Evolutionary conservation across 1,140 invertebrate genomes (phyloP).

Genomic region (Drosophila punjabiensis): DNA sequence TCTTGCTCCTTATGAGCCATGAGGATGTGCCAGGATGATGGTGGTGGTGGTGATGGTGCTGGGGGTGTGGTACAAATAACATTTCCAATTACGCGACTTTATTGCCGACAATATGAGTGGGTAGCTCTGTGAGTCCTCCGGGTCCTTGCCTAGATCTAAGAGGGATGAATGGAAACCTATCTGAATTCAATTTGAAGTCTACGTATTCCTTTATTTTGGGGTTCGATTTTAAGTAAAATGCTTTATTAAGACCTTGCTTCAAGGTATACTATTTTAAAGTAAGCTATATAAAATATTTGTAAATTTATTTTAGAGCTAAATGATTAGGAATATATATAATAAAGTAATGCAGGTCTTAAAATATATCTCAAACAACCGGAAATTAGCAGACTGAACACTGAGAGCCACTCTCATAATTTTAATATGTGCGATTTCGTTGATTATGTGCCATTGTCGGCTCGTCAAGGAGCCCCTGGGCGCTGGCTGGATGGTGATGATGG

Average conservation of each 20-base stretch:
- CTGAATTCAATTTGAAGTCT: background rate
- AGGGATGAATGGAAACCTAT: slow-evolving; percentile 8
- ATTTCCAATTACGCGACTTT: slow-evolving; percentile 53
- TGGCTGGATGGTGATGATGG: background rate
- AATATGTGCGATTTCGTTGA: slow-evolving; percentile 64
- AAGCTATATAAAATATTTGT: background rate
- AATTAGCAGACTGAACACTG: slow-evolving; percentile 6
- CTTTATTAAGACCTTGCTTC: background rate
- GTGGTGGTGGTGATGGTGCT: too few species aligned
- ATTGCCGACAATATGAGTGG: slow-evolving; percentile 42
- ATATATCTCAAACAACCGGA: background rate
- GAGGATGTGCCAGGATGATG: background rate
- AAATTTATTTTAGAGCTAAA: background rate
- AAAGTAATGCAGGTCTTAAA: background rate
- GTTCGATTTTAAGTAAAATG: background rate
- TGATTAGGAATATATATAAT: background rate
- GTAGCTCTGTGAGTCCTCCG: background rate
- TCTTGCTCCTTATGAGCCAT: slow-evolving; percentile 2
- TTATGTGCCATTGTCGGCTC: slow-evolving; percentile 62
- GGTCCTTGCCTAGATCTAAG: background rate
- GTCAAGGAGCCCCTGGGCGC: slow-evolving; percentile 13
- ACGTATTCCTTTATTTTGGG: background rate
- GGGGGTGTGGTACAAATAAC: slow-evolving; percentile 16
- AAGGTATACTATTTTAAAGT: background rate
- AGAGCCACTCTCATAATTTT: slow-evolving; percentile 31